Conservation (phyloP, 2,113 vertebrate genomes). For the Electrona antarctica region DNA sequence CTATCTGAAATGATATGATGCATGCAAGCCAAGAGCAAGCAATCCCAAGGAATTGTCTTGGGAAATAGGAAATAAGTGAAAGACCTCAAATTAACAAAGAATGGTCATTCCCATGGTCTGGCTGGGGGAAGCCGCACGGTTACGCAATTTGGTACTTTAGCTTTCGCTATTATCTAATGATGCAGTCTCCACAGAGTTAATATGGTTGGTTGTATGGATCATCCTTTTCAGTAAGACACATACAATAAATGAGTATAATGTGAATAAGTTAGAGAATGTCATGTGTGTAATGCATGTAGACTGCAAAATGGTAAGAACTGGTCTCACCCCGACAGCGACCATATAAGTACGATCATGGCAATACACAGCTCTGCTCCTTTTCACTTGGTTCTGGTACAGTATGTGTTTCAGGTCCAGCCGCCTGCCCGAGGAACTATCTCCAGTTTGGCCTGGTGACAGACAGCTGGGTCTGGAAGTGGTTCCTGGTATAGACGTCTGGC, state of each 20-base stretch:
- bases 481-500: conserved; percentile 83
- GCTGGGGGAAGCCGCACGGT: conserved; percentile 8
- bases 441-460: conserved; percentile 62
- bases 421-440: conserved; percentile 51
- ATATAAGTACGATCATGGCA: conserved; percentile 6
- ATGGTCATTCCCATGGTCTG: conserved; percentile 49
- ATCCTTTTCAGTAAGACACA: no score
- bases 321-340: no score
- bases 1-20: conserved; percentile 43
- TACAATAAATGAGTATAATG: no score
- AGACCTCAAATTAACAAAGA: conserved; percentile 41
- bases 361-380: neutral
- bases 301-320: no score
- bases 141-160: conserved; percentile 26
- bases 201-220: no score
- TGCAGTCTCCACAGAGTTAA: no score
- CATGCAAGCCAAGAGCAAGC: conserved; percentile 26
- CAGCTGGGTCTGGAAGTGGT: conserved; percentile 71
- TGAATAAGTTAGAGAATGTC: no score
- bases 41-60: conserved; percentile 12
- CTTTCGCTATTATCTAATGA: no score
- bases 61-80: conserved; percentile 33
- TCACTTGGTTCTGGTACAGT: neutral
- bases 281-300: no score
- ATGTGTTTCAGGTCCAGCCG: neutral